A percentile compares a stretch with the other conserved stretches of the same genome.
These are phyloP conservation scores for Bombus pyrosoma DNA, from an alignment of 1,140 invertebrate genomes.

Conservation along the genomic window DNA sequence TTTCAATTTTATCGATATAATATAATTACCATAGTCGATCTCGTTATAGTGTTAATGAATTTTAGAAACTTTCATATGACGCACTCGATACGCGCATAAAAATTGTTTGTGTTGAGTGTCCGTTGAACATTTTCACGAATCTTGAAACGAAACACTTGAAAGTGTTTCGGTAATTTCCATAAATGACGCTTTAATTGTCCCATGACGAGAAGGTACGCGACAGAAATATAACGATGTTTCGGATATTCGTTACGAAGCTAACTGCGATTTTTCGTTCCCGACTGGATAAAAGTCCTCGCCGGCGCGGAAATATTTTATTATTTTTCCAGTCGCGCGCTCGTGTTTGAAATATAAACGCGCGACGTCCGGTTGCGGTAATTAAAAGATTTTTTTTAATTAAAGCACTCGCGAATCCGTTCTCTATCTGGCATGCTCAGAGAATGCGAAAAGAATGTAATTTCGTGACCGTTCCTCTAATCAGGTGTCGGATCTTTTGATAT, in stretches of 20 bases:
- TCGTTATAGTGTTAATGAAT: no score
- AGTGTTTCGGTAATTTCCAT: not conserved
- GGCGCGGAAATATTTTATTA: not conserved
- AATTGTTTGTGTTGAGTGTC: no score
- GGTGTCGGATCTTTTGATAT: not conserved
- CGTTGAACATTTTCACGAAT: no score
- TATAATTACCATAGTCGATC: no score
- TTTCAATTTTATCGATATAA: no score
- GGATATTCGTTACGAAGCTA: not conserved
- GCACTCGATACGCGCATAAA: no score
- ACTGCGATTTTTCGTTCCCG: not conserved
- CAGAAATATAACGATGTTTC: not conserved
- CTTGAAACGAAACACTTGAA: not conserved
- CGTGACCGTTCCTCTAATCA: not conserved
- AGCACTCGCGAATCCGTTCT: not conserved
- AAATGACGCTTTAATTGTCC: constrained; percentile 40
- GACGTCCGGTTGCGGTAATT: not conserved
- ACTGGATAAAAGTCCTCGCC: not conserved
- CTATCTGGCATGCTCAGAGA: no score
- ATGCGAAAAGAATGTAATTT: not conserved
- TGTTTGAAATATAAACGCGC: not conserved
- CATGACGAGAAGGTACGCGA: not conserved
- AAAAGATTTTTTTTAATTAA: constrained; percentile 45
- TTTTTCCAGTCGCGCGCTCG: not conserved
- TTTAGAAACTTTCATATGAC: no score